Evolutionary conservation across 2,888 invertebrate genomes (phyloP).

Genomic region (Drosophila peninsularis): DNA sequence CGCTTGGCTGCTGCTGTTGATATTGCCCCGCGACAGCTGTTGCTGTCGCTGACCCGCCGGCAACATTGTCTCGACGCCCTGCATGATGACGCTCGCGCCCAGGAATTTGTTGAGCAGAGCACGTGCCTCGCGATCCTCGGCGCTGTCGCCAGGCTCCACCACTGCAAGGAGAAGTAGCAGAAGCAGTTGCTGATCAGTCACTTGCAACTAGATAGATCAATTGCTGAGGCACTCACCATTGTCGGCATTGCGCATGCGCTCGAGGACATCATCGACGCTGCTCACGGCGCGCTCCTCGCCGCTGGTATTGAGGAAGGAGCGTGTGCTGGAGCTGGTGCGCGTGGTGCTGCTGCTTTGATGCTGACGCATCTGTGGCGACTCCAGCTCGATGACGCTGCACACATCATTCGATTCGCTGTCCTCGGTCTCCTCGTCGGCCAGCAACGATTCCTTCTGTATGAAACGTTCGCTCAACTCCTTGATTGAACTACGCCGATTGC

Average conservation of each 20-base stretch:
- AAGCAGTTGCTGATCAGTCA: neutral
- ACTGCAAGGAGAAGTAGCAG: conserved; percentile 83
- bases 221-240: conserved; percentile 85
- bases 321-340: conserved; percentile 73
- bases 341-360: conserved; percentile 70
- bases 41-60: conserved; percentile 71
- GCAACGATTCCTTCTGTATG: conserved; percentile 87
- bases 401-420: conserved; percentile 75
- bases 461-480: conserved; percentile 92
- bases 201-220: neutral
- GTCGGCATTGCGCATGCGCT: conserved; percentile 91
- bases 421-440: conserved; percentile 71
- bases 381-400: conserved; percentile 74
- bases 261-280: conserved; percentile 90
- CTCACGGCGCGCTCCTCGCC: conserved; percentile 88
- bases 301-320: conserved; percentile 89
- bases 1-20: conserved; percentile 75
- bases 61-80: conserved; percentile 88
- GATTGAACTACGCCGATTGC: conserved; percentile 88
- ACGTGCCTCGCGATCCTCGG: conserved; percentile 90
- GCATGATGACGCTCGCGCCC: conserved; percentile 92
- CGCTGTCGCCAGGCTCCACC: conserved; percentile 88
- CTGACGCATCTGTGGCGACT: conserved; percentile 70
- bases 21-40: conserved; percentile 7
- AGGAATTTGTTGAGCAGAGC: conserved; percentile 93